phyloP scores from a whole-genome alignment of 2,888 invertebrate genomes.

The Brachypterus glaber region DNA sequence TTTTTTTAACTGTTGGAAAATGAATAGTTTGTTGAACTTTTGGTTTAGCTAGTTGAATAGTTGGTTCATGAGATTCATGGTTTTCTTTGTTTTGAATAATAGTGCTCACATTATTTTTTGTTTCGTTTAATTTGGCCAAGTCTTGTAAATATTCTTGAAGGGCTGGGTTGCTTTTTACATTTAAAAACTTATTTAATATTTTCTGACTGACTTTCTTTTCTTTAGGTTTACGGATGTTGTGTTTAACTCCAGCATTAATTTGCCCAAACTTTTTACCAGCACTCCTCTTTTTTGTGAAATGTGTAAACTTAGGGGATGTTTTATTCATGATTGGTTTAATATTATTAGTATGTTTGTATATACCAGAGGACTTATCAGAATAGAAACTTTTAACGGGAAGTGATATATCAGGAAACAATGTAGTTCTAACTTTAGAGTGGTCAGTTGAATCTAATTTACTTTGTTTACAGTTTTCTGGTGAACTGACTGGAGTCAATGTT shows the following conservation, averaged over 20 bases:
- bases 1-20: neutral
- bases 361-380: slow-evolving; percentile 27
- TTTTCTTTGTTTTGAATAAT: slow-evolving; percentile 12
- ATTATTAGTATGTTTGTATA: slow-evolving; percentile 7
- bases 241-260: slow-evolving; percentile 58
- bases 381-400: slow-evolving; percentile 48
- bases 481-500: slow-evolving; percentile 19
- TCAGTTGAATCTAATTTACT: slow-evolving; percentile 22
- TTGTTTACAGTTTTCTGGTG: slow-evolving; percentile 19
- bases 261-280: slow-evolving; percentile 40
- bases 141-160: slow-evolving; percentile 24
- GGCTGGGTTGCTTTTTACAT: slow-evolving; percentile 25
- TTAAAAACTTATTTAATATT: slow-evolving; percentile 27
- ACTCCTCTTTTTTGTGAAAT: neutral
- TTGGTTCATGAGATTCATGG: slow-evolving; percentile 6
- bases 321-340: slow-evolving; percentile 8
- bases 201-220: slow-evolving; percentile 31
- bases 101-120: slow-evolving; percentile 8
- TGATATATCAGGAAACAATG: slow-evolving; percentile 36
- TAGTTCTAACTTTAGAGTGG: slow-evolving; percentile 36
- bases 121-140: slow-evolving; percentile 19
- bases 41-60: neutral
- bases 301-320: neutral
- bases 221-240: slow-evolving; percentile 55
- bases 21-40: no score